Evolutionary conservation across 2,888 invertebrate species (phyloP).

Genomic region (Eristalis tenax): DNA sequence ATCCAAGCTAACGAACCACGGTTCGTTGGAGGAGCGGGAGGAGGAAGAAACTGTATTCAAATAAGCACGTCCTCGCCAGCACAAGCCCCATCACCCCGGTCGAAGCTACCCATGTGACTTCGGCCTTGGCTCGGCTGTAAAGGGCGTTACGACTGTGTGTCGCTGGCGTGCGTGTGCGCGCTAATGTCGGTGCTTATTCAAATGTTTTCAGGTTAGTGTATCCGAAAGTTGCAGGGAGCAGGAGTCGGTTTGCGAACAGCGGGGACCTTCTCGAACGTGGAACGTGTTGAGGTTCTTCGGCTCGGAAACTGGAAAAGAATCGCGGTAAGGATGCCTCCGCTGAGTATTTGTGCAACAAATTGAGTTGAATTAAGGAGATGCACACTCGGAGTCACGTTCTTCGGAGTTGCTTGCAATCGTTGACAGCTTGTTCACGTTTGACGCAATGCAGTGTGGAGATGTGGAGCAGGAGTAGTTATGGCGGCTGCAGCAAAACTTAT

Average conservation of each 20-base stretch:
- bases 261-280: neutral
- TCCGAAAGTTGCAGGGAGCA: neutral
- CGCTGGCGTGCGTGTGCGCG: neutral
- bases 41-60: neutral
- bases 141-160: neutral
- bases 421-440: neutral
- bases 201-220: neutral
- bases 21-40: neutral
- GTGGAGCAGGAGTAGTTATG: no score
- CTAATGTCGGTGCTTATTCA: neutral
- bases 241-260: neutral
- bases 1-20: slow-evolving; percentile 17
- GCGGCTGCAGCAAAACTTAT: no score
- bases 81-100: neutral
- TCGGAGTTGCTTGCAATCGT: neutral
- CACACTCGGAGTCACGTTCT: neutral
- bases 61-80: neutral
- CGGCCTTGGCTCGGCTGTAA: neutral
- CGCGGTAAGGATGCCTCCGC: neutral
- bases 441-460: neutral
- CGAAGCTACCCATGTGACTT: neutral
- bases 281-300: neutral
- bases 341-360: neutral
- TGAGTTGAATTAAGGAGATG: neutral
- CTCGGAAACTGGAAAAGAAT: neutral